phyloP scores from a whole-genome alignment of 2,888 invertebrate genomes.

The Cinara cedri region DNA sequence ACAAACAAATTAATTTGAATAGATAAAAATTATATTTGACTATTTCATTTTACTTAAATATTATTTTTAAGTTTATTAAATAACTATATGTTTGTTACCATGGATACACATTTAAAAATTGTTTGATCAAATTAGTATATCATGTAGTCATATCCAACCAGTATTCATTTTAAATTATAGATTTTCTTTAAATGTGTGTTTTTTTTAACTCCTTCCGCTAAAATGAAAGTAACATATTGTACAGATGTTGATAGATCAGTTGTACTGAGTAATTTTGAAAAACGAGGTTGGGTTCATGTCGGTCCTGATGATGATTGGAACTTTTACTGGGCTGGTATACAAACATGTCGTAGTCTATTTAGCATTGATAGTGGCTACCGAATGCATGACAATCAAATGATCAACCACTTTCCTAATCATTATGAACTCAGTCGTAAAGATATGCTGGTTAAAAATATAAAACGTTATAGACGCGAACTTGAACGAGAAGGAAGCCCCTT shows the following conservation, averaged over 20 bases:
- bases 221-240: conserved; percentile 66
- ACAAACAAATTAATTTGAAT: too few relatives aligned
- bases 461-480: conserved; percentile 88
- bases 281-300: conserved; percentile 87
- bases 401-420: conserved; percentile 96
- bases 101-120: conserved; percentile 17
- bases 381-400: conserved; percentile 90
- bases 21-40: too few relatives aligned
- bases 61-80: too few relatives aligned
- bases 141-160: background rate
- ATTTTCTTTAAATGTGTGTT: background rate
- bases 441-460: conserved; percentile 93
- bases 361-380: conserved; percentile 91
- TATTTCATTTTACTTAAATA: too few relatives aligned
- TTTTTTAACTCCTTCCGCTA: background rate
- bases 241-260: conserved; percentile 95
- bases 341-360: conserved; percentile 88
- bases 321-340: conserved; percentile 91
- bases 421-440: conserved; percentile 95
- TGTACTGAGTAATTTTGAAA: conserved; percentile 87
- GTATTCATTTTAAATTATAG: background rate
- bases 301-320: conserved; percentile 94
- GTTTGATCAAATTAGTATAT: conserved; percentile 29
- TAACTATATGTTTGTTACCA: conserved; percentile 4
- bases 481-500: conserved; percentile 87